Evolutionary conservation across 2,888 invertebrate species (phyloP).

Genomic region (Rhagophthalmus giganteus): DNA sequence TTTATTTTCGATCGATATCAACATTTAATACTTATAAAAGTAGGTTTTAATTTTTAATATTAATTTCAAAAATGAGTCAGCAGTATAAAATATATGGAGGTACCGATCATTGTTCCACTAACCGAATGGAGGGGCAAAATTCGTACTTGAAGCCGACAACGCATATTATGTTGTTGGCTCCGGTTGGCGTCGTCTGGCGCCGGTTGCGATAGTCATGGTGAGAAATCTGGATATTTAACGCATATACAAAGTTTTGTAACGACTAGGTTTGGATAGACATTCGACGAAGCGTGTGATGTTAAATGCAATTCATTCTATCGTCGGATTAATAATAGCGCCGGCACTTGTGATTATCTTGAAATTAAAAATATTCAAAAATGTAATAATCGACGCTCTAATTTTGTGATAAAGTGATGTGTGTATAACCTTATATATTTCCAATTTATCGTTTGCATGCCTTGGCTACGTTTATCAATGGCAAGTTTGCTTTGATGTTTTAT

Average conservation of each 20-base stretch:
- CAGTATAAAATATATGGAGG: no score
- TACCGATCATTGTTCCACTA: conserved; percentile 15
- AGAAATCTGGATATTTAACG: conserved; percentile 29
- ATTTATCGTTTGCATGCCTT: not conserved
- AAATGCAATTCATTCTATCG: conserved; percentile 1
- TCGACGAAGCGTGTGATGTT: conserved; percentile 8
- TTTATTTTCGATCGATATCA: no score
- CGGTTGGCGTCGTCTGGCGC: conserved; percentile 36
- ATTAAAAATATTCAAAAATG: conserved; percentile 6
- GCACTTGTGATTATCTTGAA: conserved; percentile 9
- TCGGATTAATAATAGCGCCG: not conserved
- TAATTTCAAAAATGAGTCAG: no score
- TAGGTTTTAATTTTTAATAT: no score
- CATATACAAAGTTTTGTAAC: conserved; percentile 20
- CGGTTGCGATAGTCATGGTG: conserved; percentile 31
- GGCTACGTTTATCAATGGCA: conserved; percentile 3
- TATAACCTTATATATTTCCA: not conserved
- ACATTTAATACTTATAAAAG: no score
- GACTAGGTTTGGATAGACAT: conserved; percentile 20
- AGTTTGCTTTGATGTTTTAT: no score
- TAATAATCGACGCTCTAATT: conserved; percentile 1
- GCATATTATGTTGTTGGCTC: conserved; percentile 35
- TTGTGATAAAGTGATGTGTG: not conserved
- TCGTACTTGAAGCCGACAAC: conserved; percentile 29
- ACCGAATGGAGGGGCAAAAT: conserved; percentile 22